Evolutionary conservation across 2,888 invertebrate genomes (phyloP).

Genomic region (Sphaeridia pumilis): DNA sequence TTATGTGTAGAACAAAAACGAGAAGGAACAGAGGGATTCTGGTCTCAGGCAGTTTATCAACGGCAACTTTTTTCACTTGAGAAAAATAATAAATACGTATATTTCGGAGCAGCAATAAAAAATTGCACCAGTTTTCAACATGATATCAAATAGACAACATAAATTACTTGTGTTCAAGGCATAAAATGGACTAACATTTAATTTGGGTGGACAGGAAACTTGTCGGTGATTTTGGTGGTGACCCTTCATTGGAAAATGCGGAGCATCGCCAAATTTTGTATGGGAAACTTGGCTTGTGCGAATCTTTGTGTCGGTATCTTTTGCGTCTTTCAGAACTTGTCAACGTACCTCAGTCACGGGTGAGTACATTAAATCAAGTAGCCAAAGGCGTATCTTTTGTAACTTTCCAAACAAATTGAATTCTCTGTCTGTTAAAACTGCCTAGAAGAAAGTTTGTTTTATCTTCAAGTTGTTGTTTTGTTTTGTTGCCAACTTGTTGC

Average conservation of each 20-base stretch:
- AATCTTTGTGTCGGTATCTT: slow-evolving; percentile 86
- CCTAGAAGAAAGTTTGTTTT: neutral
- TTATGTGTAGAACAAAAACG: too few relatives aligned
- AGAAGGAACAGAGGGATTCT: too few relatives aligned
- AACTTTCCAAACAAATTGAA: neutral
- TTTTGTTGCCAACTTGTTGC: too few relatives aligned
- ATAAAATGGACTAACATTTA: too few relatives aligned
- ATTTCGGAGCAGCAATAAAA: too few relatives aligned
- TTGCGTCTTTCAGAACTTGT: slow-evolving; percentile 79
- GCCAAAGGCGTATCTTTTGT: neutral
- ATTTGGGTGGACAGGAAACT: slow-evolving; percentile 19
- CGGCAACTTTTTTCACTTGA: too few relatives aligned
- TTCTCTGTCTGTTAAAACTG: neutral
- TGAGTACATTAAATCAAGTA: slow-evolving; percentile 10
- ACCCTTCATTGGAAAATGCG: slow-evolving; percentile 66
- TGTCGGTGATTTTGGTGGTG: slow-evolving; percentile 70
- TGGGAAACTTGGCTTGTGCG: slow-evolving; percentile 79
- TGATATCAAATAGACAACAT: too few relatives aligned
- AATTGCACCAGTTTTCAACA: too few relatives aligned
- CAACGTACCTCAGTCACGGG: slow-evolving; percentile 51
- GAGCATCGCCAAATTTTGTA: slow-evolving; percentile 81
- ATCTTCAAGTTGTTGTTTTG: neutral
- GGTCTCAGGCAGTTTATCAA: too few relatives aligned
- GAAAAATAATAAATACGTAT: too few relatives aligned
- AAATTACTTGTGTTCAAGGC: too few relatives aligned